These are phyloP conservation scores for Cyprinus carpio DNA, from an alignment of 2,113 vertebrate genomes.

Conservation along the genomic window DNA sequence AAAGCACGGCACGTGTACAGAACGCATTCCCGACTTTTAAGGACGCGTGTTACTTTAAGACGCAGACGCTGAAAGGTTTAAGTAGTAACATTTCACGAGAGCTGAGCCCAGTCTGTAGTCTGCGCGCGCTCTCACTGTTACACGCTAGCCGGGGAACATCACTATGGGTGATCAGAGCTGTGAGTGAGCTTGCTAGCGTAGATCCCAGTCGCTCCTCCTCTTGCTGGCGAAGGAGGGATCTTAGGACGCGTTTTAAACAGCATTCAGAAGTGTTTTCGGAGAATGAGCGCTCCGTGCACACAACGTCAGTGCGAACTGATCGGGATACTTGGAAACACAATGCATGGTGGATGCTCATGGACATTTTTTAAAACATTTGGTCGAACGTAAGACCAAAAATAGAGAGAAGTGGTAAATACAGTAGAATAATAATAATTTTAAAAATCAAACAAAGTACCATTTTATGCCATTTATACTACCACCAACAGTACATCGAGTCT, in stretches of 20 bases:
- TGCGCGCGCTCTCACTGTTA: not conserved
- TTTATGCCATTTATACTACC: not conserved
- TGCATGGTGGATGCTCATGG: not conserved
- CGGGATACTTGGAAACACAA: not conserved
- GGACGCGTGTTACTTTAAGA: not conserved
- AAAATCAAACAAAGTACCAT: not conserved
- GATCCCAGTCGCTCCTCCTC: not conserved
- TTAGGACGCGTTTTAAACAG: not conserved
- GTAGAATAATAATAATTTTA: not conserved
- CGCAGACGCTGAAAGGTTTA: not conserved
- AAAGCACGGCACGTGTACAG: not conserved
- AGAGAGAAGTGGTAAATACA: not conserved
- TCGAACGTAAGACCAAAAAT: not conserved
- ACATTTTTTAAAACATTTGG: not conserved
- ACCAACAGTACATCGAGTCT: not conserved
- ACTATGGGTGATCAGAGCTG: not conserved
- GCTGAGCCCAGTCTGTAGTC: not conserved
- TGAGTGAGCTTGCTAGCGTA: not conserved
- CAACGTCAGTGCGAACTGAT: not conserved
- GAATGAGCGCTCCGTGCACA: not conserved
- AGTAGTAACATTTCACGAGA: not conserved
- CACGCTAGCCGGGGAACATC: not conserved
- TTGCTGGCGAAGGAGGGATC: not conserved
- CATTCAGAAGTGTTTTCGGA: not conserved
- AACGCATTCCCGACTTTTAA: not conserved